Base-by-base conservation (phyloP, 1,140 invertebrate species). In the Diachasmimorpha longicaudata region DNA sequence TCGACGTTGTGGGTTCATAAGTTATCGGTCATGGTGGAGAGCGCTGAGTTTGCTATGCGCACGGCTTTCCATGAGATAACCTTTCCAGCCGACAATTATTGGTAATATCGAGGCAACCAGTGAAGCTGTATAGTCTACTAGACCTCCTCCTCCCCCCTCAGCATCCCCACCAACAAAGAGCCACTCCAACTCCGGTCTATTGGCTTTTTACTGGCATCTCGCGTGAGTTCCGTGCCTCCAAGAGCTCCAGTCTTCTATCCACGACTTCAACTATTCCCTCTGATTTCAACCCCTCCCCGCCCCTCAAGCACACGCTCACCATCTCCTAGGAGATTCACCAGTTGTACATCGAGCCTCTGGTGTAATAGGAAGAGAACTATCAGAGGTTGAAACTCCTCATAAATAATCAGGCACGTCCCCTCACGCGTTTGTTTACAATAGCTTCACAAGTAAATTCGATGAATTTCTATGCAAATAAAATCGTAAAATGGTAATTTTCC, bases 21-120 rank as follows among this genome's bases (percentile, higher is more conserved):
- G 74, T 83, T 83, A 83, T 82, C 81, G 79, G 77, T 75, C 74
- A 81, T 75, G 82, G 81, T 78, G 77, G 76, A 16, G 48, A 79
- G 81, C 73, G 71, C 72, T 78, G 79, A 80, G 81, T 81, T 83
- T 82, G 80, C 80, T 77, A 79, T 81, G 81, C 79, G 81, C 81
- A 71, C 75, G 36, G 82, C 82, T 82, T 82, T 84, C 81, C 79
- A 74, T 79, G 78, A 82, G 78, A 82, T 86, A 85, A 85, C 83
- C 85, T 85, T 82, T 84, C 82, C 77, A 84, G 82, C 84, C 84
- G 83, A 85, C 84, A 86, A 86, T 86, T 86, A 86, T 86, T 86
- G 82, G 85, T 86, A 86, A 85, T 84, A 86, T 86, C 84, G 83
- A 84, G 81, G 83, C 81, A 78, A 67, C 52, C 58, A 55, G 70